phyloP scores from a whole-genome alignment of 1,140 invertebrate species.

The Eumaeus atala region DNA sequence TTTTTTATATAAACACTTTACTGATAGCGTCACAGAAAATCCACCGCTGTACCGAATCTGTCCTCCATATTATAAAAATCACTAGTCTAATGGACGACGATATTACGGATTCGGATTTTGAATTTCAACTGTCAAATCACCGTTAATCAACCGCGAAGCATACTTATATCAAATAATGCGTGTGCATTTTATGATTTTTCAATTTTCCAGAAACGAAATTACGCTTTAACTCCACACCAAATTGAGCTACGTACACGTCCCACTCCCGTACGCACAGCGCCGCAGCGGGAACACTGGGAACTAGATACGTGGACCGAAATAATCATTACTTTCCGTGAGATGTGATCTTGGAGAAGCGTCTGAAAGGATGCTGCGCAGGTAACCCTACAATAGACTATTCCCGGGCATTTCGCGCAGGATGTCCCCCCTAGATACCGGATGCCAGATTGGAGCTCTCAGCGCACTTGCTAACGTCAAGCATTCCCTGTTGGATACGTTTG shows the following conservation, averaged over 20 bases:
- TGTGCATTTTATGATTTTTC: conserved; percentile 48
- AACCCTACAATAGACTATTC: conserved; percentile 48
- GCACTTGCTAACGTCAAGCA: conserved; percentile 40
- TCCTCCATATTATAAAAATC: conserved; percentile 30
- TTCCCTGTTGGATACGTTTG: conserved; percentile 36
- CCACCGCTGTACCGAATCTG: conserved; percentile 16
- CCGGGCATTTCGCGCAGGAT: conserved; percentile 70
- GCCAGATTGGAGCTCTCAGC: conserved; percentile 51
- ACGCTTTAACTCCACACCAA: conserved; percentile 58
- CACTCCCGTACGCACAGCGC: conserved; percentile 52
- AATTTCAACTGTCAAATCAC: conserved; percentile 8
- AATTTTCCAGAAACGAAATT: conserved; percentile 59
- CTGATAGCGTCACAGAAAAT: conserved; percentile 18
- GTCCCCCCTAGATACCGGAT: conserved; percentile 48
- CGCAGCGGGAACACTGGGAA: conserved; percentile 58
- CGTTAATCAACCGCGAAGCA: background rate
- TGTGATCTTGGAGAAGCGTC: conserved; percentile 59
- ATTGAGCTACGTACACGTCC: conserved; percentile 49
- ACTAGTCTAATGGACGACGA: conserved; percentile 35
- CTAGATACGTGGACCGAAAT: conserved; percentile 66
- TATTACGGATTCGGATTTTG: conserved; percentile 3
- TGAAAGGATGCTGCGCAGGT: conserved; percentile 63
- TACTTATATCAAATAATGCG: conserved; percentile 24
- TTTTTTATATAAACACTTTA: conserved; percentile 30
- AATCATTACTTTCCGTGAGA: conserved; percentile 73